Conservation (phyloP, 2,797 vertebrate genomes). For the Tarsius wallacei region DNA sequence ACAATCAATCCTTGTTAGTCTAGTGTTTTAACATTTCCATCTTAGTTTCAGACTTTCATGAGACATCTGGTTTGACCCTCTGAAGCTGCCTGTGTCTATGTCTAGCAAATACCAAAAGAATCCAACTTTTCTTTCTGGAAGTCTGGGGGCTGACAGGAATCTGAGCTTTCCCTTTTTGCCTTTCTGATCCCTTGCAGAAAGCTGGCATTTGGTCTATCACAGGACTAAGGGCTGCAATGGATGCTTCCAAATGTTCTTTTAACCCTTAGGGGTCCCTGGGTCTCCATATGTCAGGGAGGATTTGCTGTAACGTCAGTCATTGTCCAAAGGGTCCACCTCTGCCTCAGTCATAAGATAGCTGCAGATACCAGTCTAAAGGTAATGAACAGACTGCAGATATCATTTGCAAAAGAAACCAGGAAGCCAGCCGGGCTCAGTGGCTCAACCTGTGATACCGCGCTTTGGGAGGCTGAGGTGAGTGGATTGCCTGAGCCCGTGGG, state of each 20-base stretch:
- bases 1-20: not conserved
- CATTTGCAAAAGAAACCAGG: not conserved
- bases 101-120: not conserved
- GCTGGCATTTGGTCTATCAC: not conserved
- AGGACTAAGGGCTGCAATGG: not conserved
- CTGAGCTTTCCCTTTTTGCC: accelerated
- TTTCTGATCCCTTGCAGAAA: not conserved
- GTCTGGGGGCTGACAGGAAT: not conserved
- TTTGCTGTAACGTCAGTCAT: not conserved
- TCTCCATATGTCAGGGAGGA: not conserved
- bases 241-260: not conserved
- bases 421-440: too few species aligned
- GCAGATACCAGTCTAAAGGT: not conserved
- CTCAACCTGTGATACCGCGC: too few species aligned
- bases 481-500: too few species aligned
- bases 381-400: not conserved
- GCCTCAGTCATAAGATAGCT: too few species aligned
- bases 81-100: not conserved
- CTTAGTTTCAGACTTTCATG: not conserved
- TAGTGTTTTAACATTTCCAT: not conserved
- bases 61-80: not conserved
- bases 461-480: too few species aligned
- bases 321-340: not conserved
- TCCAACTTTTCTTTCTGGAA: not conserved
- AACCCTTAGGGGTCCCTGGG: accelerated